These are phyloP conservation scores for Geotrypetes seraphini DNA, from an alignment of 2,797 vertebrate species.

Conservation along the genomic window DNA sequence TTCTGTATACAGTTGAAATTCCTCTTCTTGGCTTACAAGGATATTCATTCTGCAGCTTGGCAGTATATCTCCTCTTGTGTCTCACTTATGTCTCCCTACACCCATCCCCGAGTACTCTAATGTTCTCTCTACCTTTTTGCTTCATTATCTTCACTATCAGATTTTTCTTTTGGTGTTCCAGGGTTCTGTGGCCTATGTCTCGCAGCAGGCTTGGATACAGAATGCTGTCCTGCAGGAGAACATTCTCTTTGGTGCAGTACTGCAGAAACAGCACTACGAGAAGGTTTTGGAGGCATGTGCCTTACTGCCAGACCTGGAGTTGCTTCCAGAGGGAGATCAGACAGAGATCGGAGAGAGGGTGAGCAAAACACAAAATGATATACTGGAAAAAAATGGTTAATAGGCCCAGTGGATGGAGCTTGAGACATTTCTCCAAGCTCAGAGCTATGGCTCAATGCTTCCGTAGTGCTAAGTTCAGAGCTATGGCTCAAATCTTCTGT, in stretches of 20 bases:
- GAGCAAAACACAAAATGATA: conserved; percentile 8
- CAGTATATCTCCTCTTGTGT: no score
- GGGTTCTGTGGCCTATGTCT: conserved; percentile 41
- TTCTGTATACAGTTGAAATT: no score
- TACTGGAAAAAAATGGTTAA: neutral
- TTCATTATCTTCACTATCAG: no score
- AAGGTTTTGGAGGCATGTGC: conserved; percentile 34
- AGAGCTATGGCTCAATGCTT: no score
- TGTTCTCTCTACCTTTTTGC: no score
- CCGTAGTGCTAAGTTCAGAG: no score
- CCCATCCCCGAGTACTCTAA: no score
- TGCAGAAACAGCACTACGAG: conserved; percentile 26
- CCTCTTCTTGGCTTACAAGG: no score
- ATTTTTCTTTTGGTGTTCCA: no score
- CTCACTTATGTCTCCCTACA: no score
- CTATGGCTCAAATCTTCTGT: no score
- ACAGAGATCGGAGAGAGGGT: conserved; percentile 45
- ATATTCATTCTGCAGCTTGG: no score
- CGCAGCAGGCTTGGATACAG: conserved; percentile 48
- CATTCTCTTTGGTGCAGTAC: conserved; percentile 33
- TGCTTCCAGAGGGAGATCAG: conserved; percentile 40
- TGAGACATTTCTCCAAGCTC: neutral
- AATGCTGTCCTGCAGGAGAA: conserved; percentile 45
- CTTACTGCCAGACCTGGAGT: conserved; percentile 40
- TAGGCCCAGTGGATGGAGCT: neutral